Base-by-base conservation (phyloP, 1,140 invertebrate species). In the Pseudomyrmex dendroicus region DNA sequence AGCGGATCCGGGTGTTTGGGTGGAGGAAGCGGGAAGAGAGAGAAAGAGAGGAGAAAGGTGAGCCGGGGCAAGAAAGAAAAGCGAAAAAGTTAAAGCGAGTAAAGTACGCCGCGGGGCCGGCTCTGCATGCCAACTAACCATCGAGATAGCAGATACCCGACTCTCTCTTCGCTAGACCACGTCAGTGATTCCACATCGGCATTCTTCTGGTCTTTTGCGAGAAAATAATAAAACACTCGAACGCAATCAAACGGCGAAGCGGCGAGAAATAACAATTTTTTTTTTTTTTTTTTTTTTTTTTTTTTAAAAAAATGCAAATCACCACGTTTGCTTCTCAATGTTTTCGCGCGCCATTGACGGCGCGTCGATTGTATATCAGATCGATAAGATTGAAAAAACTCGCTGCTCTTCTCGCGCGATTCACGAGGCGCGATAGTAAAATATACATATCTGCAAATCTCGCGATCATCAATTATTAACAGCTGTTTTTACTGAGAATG, bases 61-160 rank as follows among this genome's bases (percentile, higher is more conserved):
- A 22, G 70, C n/a, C 22, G 12, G 44, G 1, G 44, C 25, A 9
- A 35, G 57, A 25, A 57, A 54, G 54, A 68, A 84, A 84, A 84
- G 77, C 82, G 62, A 61, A 68, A 84, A 84, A 84, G 77, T 84
- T 73, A 52, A 82, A 61, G 15, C 46, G 61, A 61, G 61, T 85
- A 77, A 86, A 85, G 72, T 77, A 85, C 72, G 61, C 56, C 84
- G 64, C 56, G 44, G 22, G 59, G 44, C 46, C 10, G 54, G 72
- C 64, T 84, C 82, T 73, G 85, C 85, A 87, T 87, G 68, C 67
- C 85, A 87, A 87, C 70, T 83, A 35, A 87, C 66, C 54, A 25
- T 35, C 35, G 35, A 35, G 35, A 35, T 35, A 7, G 61, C 8
- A 66, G 61, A 13, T n/a, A 66, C 20, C 70, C 10, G 70, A 72